Evolutionary conservation across 2,888 invertebrate species (phyloP).

Genomic region (Bursaphelenchus okinawaensis): DNA sequence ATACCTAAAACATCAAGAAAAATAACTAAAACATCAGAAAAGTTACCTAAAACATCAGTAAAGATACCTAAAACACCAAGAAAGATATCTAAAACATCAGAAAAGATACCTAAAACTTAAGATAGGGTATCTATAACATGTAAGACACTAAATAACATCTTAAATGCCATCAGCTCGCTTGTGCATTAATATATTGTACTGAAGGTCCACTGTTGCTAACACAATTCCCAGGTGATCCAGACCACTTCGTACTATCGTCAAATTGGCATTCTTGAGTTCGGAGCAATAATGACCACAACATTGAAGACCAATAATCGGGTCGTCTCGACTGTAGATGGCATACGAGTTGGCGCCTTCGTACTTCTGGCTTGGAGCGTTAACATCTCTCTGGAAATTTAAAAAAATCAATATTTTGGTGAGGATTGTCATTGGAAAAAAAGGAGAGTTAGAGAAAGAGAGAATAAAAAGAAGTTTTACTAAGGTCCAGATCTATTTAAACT

Average conservation of each 20-base stretch:
- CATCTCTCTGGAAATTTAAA: slow-evolving; percentile 30
- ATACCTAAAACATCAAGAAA: no score
- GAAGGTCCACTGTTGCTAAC: slow-evolving; percentile 26
- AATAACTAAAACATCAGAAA: no score
- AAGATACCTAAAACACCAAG: no score
- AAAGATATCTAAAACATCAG: no score
- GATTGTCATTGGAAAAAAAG: slow-evolving; percentile 6
- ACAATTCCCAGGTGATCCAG: slow-evolving; percentile 26
- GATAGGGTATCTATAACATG: no score
- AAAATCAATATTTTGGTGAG: no score
- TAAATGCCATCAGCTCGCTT: background rate
- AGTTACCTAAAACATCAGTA: no score
- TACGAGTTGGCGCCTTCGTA: slow-evolving; percentile 47
- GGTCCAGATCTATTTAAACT: no score
- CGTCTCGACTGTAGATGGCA: slow-evolving; percentile 40
- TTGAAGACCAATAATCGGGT: slow-evolving; percentile 44
- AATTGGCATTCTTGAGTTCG: slow-evolving; percentile 31
- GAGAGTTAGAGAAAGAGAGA: no score
- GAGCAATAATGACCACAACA: slow-evolving; percentile 33
- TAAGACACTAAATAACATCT: no score
- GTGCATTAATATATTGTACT: slow-evolving; percentile 20
- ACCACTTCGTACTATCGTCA: slow-evolving; percentile 16
- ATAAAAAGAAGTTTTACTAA: no score
- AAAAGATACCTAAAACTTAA: no score
- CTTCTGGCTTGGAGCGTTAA: slow-evolving; percentile 33